These are phyloP conservation scores for Thalassaphorura encarpata DNA, from an alignment of 1,140 invertebrate species.

Conservation along the genomic window DNA sequence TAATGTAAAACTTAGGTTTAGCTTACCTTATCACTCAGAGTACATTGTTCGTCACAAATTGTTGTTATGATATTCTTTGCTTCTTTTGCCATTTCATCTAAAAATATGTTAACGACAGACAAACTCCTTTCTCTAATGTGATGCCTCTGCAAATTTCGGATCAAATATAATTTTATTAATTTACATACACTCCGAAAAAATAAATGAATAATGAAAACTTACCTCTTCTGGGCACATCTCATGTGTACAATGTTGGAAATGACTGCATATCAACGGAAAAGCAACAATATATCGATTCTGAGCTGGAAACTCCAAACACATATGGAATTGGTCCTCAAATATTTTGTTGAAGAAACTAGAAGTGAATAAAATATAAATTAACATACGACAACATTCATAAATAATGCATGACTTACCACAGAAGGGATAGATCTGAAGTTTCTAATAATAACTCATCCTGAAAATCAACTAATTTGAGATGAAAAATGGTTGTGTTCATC, in stretches of 20 bases:
- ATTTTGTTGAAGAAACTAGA: slow-evolving; percentile 86
- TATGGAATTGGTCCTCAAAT: slow-evolving; percentile 96
- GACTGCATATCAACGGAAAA: slow-evolving; percentile 93
- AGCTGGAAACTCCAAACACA: slow-evolving; percentile 96
- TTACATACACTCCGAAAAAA: too few species aligned
- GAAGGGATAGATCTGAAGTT: slow-evolving; percentile 92
- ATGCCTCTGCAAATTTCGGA: slow-evolving; percentile 52
- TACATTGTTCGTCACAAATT: slow-evolving; percentile 94
- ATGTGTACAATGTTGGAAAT: slow-evolving; percentile 96
- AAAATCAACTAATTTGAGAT: slow-evolving; percentile 97
- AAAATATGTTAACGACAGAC: slow-evolving; percentile 92
- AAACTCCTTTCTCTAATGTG: slow-evolving; percentile 90
- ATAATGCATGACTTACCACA: slow-evolving; percentile 50
- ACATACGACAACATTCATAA: neutral
- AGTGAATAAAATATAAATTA: neutral
- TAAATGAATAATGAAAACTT: too few species aligned
- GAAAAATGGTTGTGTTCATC: slow-evolving; percentile 92
- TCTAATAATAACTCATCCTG: slow-evolving; percentile 95
- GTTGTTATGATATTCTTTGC: slow-evolving; percentile 97
- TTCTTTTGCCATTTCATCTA: slow-evolving; percentile 98
- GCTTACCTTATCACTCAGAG: slow-evolving; percentile 71
- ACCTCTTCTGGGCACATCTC: slow-evolving; percentile 96
- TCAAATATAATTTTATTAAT: slow-evolving; percentile 13
- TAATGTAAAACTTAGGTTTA: neutral
- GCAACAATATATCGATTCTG: slow-evolving; percentile 96